These are phyloP conservation scores for Drosophila santomea DNA, from an alignment of 1,140 invertebrate species.

Conservation along the genomic window DNA sequence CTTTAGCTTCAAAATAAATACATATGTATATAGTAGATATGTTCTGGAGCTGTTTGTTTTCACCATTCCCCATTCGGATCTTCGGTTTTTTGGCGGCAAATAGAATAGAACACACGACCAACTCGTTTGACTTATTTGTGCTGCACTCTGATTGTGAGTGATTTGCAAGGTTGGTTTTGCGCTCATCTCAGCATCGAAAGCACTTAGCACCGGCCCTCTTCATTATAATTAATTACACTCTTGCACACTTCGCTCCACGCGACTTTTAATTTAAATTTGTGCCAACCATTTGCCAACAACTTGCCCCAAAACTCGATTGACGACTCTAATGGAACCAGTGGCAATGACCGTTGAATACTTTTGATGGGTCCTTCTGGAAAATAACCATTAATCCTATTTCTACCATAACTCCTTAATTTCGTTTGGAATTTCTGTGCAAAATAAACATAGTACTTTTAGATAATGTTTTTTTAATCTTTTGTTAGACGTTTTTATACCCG, in stretches of 20 bases:
- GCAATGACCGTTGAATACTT: background rate
- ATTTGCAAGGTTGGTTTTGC: conserved; percentile 46
- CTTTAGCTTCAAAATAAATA: conserved; percentile 31
- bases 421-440: too few species aligned
- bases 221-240: conserved; percentile 45
- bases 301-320: conserved; percentile 14
- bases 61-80: background rate
- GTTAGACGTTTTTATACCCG: too few species aligned
- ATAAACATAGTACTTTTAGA: too few species aligned
- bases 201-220: conserved; percentile 20
- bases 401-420: too few species aligned
- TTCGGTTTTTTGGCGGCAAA: conserved; percentile 36
- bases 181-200: conserved; percentile 42
- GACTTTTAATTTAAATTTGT: conserved; percentile 33
- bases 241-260: conserved; percentile 10
- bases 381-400: background rate
- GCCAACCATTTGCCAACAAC: conserved; percentile 3
- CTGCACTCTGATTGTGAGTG: conserved; percentile 49
- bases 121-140: conserved; percentile 52
- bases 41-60: conserved; percentile 52
- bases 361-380: conserved; percentile 13
- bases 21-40: conserved; percentile 35
- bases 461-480: too few species aligned
- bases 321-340: conserved; percentile 10
- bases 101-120: conserved; percentile 16